Base-by-base conservation (phyloP, 2,113 vertebrate genomes). In the Cichladusa arquata region DNA sequence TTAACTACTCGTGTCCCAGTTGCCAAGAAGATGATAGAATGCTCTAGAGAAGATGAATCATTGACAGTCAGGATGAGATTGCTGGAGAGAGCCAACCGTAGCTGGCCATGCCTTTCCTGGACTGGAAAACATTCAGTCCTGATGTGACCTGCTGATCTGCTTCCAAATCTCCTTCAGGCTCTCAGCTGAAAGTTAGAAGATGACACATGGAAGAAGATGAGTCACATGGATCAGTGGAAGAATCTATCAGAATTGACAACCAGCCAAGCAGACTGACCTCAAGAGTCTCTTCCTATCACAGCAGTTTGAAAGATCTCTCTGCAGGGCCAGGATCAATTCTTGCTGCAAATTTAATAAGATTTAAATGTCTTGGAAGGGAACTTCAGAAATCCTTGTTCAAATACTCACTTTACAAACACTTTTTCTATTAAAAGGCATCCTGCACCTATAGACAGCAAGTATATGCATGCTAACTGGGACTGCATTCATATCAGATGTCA, bases 51-150 rank as follows among this genome's bases (percentile, higher is more conserved):
- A 90, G 64, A 80, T 72, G 84, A 94, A 56, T 92, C 74, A 69
- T 13, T 53, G 62, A 31, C n/a, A 76, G 72, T 69, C 64, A 66
- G 28, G 51, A 38, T 74, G 60, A 84, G 7, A 64, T 79, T 92
- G 53, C 74, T 85, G 51, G 31, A 89, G 44, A 51, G 90, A 92
- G 61, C 36, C 78, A 93, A 67, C 36, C 65, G 81, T 47, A 91
- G 54, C 88, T 91, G 69, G 65, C 60, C 25, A 3, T 88, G 76
- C 42, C 72, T 84, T 92, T 95, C 50, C 45, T 86, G 81, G 72
- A 26, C 81, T 92, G 88, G 74, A 88, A 88, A 62, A 76, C 66
- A 82, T 69, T 85, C 74, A 82, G 93, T 79, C 88, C 92, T 90
- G 81, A 87, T 91, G 53, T 76, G 85, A 93, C 90, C 87, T 61